Evolutionary conservation across 1,140 invertebrate species (phyloP), one percentile per base, ranked within the genome.

Genomic region (Nasonia longicornis): DNA sequence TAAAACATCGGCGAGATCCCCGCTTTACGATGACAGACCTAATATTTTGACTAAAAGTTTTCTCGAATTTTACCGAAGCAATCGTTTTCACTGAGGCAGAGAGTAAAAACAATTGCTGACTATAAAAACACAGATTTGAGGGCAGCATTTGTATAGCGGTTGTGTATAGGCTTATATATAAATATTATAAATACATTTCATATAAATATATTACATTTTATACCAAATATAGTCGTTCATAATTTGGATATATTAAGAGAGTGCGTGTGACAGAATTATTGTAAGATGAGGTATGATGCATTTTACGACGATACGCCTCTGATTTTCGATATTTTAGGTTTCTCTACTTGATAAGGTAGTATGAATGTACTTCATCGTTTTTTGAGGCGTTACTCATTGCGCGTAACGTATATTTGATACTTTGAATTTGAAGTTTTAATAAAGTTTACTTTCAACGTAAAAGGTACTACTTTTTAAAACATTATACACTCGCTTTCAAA

Each of bases 1-100:
- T 86, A 92, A 64, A 92, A 91, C n/a, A 90, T 93, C 67, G 0
- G 90, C 91, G 14, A 92, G 96, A 80, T 93, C 97, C 84, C 97
- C 96, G 20, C 88, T 97, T 3, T 97, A 97, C 86, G 96, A 97
- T 2, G 8, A 26, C 11, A 69, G 66, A 69, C 22, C 31, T 69
- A 69, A 69, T 6, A 69, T 69, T 69, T 31, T 69, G 31, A 29
- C 14, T 11, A n/a, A 26, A 16, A 1, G 42, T 75, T 52, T 67
- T 22, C 26, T 35, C 58, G 35, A 63, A 77, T 64, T n/a, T 79
- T 64, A 52, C 48, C 42, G 22, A 63, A 45, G 6, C 26, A 48
- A 64, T 67, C 22, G 38, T 66, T 75, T 74, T 12, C 71, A 74
- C 42, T 26, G 10, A 2, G 70, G 7, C 75, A 35, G 11, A 74